Conservation (phyloP, 1,140 invertebrate species). For the Scaptomyza pallida region DNA sequence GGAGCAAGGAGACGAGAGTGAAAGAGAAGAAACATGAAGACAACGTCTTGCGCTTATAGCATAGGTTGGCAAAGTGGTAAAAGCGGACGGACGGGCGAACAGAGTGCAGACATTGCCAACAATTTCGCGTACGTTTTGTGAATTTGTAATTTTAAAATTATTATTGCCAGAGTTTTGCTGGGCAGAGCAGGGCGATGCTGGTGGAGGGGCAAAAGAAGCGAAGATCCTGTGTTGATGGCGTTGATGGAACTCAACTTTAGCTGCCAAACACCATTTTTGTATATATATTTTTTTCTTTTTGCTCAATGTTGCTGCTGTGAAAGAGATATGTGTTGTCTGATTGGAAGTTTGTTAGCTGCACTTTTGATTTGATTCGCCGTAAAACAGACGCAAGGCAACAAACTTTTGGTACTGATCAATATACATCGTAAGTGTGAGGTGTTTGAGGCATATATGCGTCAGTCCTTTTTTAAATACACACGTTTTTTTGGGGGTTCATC, state of each 20-base stretch:
- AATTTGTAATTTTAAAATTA: constrained; percentile 81
- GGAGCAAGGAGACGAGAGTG: constrained; percentile 11
- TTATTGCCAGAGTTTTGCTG: constrained; percentile 55
- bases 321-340: constrained; percentile 67
- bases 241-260: constrained; percentile 28
- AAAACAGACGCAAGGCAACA: constrained; percentile 58
- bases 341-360: constrained; percentile 65
- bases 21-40: constrained; percentile 13
- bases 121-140: constrained; percentile 82
- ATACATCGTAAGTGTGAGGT: neutral
- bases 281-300: neutral
- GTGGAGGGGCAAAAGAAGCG: constrained; percentile 13
- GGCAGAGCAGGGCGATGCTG: neutral
- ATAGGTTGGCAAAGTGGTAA: constrained; percentile 15
- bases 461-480: neutral
- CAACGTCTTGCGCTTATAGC: constrained; percentile 17
- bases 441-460: too few species aligned
- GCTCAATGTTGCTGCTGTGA: constrained; percentile 33
- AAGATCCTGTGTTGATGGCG: constrained; percentile 23
- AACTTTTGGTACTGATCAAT: constrained; percentile 29
- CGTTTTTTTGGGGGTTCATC: constrained; percentile 14
- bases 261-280: constrained; percentile 6
- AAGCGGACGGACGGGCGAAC: constrained; percentile 28
- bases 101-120: constrained; percentile 73
- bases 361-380: constrained; percentile 71